Conservation (phyloP, 1,140 invertebrate species). For the Tetramorium simillimum region DNA sequence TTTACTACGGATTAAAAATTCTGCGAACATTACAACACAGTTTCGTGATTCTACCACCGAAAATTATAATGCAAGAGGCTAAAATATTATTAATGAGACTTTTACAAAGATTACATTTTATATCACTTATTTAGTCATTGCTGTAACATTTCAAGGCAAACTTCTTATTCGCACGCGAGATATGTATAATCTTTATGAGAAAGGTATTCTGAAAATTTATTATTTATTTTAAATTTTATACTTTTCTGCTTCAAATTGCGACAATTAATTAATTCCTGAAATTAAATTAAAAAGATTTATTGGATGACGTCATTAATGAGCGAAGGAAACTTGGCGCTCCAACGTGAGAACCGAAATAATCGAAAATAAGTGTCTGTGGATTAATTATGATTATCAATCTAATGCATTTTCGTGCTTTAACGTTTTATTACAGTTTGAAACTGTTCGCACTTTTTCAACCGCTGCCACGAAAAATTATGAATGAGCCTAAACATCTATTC, state of each 20-base stretch:
- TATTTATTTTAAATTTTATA: neutral
- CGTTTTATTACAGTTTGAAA: neutral
- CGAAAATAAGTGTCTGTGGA: neutral
- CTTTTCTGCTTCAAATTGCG: neutral
- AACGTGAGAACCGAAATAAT: neutral
- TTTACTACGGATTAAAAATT: neutral
- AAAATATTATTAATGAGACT: neutral
- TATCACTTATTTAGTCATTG: neutral
- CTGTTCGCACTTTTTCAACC: neutral
- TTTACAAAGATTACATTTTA: neutral
- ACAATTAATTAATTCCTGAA: neutral
- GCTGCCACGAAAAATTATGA: neutral
- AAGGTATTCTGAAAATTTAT: neutral
- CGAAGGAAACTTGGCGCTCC: neutral
- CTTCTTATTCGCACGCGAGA: neutral
- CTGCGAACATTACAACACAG: neutral
- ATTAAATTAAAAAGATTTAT: neutral
- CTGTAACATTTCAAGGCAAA: neutral
- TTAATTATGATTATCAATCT: neutral
- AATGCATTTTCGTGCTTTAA: neutral
- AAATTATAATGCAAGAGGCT: neutral
- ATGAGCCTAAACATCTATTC: neutral
- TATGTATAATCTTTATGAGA: slow-evolving; percentile 4
- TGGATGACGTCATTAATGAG: neutral
- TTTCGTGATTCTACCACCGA: neutral